Evolutionary conservation across 2,797 vertebrate species (phyloP), one percentile per base, ranked within the genome.

Genomic region (Syncerus caffer): DNA sequence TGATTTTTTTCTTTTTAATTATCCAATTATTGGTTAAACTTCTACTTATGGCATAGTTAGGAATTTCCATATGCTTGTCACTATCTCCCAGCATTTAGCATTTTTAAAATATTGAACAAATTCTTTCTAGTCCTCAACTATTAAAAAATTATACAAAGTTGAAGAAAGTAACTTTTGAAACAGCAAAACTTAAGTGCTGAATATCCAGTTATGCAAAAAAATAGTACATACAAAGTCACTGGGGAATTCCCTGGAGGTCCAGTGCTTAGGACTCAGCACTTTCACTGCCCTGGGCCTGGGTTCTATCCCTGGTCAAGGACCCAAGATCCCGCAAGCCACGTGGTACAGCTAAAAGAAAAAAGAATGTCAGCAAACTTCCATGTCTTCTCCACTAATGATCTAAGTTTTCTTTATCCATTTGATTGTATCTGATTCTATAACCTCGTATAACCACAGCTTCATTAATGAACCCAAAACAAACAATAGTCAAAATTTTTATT

Each of bases 91-190:
- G 34, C 58, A 60, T 79, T 89, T 60, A 93, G 78, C 4, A 0
- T 10, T 45, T 96, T 96, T 29, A 31, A 94, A 97, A 78, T 94
- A 29, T 83, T 71, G 14, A 83, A 25, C 50, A 94, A 93, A 95
- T 94, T 96, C 67, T 79, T 62, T 84, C 9, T 93, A 23, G 53
- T 96, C 76, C 55, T 86, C 9, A 80, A 31, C n/a, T 80, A 86
- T 83, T 89, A 50, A 86, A 82, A 80, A 82, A 58, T 57, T 50
- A 76, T 67, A n/a, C n/a, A 14, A 45, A 71, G n/a, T 89, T 90
- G 45, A 90, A 88, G 45, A 94, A 97, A 96, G 34, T 31, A 90
- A 34, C 25, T 12, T 96, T 78, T 79, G 51, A 91, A 95, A 51
- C 23, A 86, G 51, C 47, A 93, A 74, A 94, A 96, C 92, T 84